phyloP scores from a whole-genome alignment of 2,888 invertebrate species.

The Volucella zonaria region DNA sequence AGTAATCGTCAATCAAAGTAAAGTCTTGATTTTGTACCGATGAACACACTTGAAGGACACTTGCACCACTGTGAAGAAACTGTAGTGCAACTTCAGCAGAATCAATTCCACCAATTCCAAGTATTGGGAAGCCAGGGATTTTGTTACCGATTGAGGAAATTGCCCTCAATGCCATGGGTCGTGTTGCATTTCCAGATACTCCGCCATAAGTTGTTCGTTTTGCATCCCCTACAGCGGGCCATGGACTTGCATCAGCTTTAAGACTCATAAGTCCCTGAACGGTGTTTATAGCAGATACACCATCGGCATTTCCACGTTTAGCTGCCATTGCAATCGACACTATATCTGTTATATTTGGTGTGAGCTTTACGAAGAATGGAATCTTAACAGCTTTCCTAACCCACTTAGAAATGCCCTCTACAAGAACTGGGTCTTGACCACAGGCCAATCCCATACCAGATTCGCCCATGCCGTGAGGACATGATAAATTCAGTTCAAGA shows the following conservation, averaged over 20 bases:
- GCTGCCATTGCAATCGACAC: slow-evolving; percentile 95
- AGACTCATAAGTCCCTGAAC: slow-evolving; percentile 97
- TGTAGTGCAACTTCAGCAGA: slow-evolving; percentile 97
- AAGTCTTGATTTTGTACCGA: slow-evolving; percentile 99
- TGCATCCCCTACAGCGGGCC: slow-evolving; percentile 93
- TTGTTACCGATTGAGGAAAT: slow-evolving; percentile 93
- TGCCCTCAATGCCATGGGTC: slow-evolving; percentile 96
- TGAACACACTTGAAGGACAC: slow-evolving; percentile 96
- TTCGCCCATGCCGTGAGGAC: slow-evolving; percentile 99
- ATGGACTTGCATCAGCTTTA: slow-evolving; percentile 90
- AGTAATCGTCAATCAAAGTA: slow-evolving; percentile 97
- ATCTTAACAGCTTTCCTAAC: slow-evolving; percentile 92
- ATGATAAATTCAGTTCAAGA: slow-evolving; percentile 96
- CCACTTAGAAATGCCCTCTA: slow-evolving; percentile 95
- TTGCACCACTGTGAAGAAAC: slow-evolving; percentile 96
- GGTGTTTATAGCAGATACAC: slow-evolving; percentile 98
- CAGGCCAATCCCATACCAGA: slow-evolving; percentile 99
- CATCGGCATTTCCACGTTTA: slow-evolving; percentile 94
- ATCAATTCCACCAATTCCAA: slow-evolving; percentile 98
- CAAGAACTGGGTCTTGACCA: slow-evolving; percentile 95
- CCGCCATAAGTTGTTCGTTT: slow-evolving; percentile 97
- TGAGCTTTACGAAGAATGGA: slow-evolving; percentile 98
- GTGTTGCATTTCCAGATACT: slow-evolving; percentile 95
- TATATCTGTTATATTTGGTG: slow-evolving; percentile 98
- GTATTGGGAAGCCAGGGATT: slow-evolving; percentile 94